phyloP scores from a whole-genome alignment of 2,797 vertebrate species.

The Pseudochirops cupreus region DNA sequence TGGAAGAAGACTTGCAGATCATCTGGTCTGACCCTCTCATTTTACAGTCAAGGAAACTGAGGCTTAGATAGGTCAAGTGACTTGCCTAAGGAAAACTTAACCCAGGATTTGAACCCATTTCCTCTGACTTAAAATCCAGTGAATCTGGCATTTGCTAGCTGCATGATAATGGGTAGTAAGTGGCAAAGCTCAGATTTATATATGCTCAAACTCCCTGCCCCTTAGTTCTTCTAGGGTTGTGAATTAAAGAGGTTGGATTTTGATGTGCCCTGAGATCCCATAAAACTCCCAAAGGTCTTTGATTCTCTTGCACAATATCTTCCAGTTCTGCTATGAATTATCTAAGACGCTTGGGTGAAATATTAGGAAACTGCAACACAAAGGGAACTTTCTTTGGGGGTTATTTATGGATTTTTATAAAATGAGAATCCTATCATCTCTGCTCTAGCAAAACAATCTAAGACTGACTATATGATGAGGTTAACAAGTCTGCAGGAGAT shows the following conservation, averaged over 20 bases:
- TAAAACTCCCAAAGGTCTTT: not conserved
- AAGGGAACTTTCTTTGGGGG: conserved; percentile 31
- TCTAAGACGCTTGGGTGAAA: not conserved
- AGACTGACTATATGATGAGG: conserved; percentile 5
- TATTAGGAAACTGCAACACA: conserved; percentile 33
- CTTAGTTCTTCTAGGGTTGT: not conserved
- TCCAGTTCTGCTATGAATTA: conserved; percentile 24
- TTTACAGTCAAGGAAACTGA: not conserved
- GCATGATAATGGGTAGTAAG: not conserved
- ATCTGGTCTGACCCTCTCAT: not conserved
- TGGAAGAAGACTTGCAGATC: not conserved
- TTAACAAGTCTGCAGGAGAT: not conserved
- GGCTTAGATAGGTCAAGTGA: not conserved
- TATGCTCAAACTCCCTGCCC: not conserved
- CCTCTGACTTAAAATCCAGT: not conserved
- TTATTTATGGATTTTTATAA: conserved; percentile 58
- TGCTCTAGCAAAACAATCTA: conserved; percentile 15
- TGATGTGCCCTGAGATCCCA: not conserved
- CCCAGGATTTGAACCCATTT: not conserved
- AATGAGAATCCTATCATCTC: conserved; percentile 9
- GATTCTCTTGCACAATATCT: not conserved
- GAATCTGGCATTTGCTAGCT: not conserved
- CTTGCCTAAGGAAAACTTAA: not conserved
- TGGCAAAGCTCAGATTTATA: not conserved
- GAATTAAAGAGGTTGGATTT: not conserved